These are phyloP conservation scores for Eulemur coronatus DNA, from an alignment of 2,797 vertebrate species.

Conservation along the genomic window DNA sequence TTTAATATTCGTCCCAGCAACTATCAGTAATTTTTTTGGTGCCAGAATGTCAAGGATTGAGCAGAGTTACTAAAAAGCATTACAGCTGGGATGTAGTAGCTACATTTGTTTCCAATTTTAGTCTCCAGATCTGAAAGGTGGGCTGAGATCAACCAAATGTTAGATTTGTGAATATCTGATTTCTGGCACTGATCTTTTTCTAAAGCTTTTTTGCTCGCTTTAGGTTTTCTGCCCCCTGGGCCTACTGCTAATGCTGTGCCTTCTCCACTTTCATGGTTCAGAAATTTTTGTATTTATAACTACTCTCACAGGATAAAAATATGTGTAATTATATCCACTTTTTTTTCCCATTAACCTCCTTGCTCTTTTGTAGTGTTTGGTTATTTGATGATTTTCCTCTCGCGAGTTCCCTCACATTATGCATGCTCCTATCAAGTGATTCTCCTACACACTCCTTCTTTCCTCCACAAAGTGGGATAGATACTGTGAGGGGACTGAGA, in stretches of 20 bases:
- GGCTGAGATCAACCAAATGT: background rate
- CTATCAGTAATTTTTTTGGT: background rate
- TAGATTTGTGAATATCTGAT: slow-evolving; percentile 11
- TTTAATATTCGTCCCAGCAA: background rate
- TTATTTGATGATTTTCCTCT: background rate
- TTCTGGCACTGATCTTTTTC: background rate
- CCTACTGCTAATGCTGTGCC: background rate
- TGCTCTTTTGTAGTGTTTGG: background rate
- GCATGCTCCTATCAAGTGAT: background rate
- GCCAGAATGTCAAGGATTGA: background rate
- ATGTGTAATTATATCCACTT: background rate
- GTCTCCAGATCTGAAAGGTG: background rate
- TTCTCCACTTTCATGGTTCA: slow-evolving; percentile 3
- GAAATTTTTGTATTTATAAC: slow-evolving; percentile 45
- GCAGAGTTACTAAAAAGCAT: background rate
- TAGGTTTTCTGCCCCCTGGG: background rate
- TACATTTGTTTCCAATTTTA: background rate
- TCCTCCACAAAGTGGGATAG: background rate
- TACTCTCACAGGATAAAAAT: slow-evolving; percentile 19
- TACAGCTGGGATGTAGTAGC: background rate
- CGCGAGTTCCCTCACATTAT: background rate
- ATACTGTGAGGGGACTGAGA: background rate
- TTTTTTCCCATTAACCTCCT: background rate
- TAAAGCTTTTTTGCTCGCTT: slow-evolving; percentile 12
- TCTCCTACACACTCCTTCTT: background rate